Base-by-base conservation (phyloP, 2,888 invertebrate species). In the Drosophila subsilvestris region DNA sequence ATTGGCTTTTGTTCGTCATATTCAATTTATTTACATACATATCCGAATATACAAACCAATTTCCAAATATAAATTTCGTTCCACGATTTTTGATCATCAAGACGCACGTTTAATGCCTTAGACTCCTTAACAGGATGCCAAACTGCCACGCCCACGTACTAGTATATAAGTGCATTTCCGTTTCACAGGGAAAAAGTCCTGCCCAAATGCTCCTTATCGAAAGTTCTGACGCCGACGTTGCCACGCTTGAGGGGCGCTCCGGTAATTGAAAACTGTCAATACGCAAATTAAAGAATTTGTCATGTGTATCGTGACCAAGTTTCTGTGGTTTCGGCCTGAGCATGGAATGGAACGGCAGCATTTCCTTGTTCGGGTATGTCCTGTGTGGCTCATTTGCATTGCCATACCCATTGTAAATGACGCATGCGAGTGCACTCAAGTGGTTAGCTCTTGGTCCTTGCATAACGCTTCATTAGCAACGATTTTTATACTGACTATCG, bases 251-350 rank as follows among this genome's bases (percentile, higher is more conserved):
- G 49, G 49, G 22, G 42, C 71, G 63, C 62, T 89, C 62, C 80
- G 72, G 71, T 86, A 86, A 86, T 86, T 86, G 88, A 86, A 86
- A 86, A 89, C 88, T 87, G 88, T 86, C 86, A 89, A 85, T 89
- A 74, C 68, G 80, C 74, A 89, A 85, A 87, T 86, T 82, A 79
- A 59, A 57, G 65, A 88, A 87, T 88, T 88, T 81, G 82, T 86
- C 76, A 87, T 86, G 87, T 86, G 77, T 75, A 66, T 76, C 72
- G 72, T 75, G 77, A 71, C 72, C 71, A 74, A 72, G 56, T 72
- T 37, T 47, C 75, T 75, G 78, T 66, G 81, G 80, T 73, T 58
- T 47, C 49, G 27, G 43, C 49, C 51, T 32, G 56, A 55, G 56
- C 43, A 49, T 48, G 49, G 68, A 66, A 32, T 48, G 49, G 68